Base-by-base conservation (phyloP, 2,888 invertebrate genomes). In the Pseudococcus jackbeardsleyi region DNA sequence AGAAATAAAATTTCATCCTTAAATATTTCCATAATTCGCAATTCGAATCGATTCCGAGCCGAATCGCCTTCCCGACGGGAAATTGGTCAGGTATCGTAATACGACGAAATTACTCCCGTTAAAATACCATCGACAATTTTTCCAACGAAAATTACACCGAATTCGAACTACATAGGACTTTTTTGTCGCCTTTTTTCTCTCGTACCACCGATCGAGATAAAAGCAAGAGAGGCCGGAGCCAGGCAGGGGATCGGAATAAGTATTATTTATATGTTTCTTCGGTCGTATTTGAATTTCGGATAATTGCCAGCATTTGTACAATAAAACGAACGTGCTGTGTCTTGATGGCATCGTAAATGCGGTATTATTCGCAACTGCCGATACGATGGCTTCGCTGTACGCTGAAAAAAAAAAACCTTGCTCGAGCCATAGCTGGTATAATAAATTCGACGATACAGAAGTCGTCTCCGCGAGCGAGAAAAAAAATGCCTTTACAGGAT, bases 321-420 rank as follows among this genome's bases (percentile, higher is more conserved):
- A 79, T 79, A 79, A 79, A 79, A 79, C 42, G 79, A 79, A 79
- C 39, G 42, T 42, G 79, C 42, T 79, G 42, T 39, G 79, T 79
- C 79, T 79, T 79, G 79, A 79, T 79, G 79, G 79, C 79, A 79
- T 79, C 79, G 79, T 79, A 79, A 79, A 79, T 42, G 79, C 79
- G 79, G 79, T 79, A 79, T 79, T 79, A 79, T 79, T 79, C 79
- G 79, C 79, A 79, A 42, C 79, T 72, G 68, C 68, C 68, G 68
- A 72, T 59, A 19, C 59, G 15, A 33, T 12, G 15, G 26, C 4
- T 6, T 15, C 26, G 68, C 26, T 33, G 3, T 33, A 33, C 26
- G 26, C 26, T 33, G 1, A 3, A 3, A 33, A 33, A 33, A 33
- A 33, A 33, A 33, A 33, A 33, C 26, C 26, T 3, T 2, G 26